These are phyloP conservation scores for Eurystomus gularis DNA, from an alignment of 2,113 vertebrate genomes.

Conservation along the genomic window DNA sequence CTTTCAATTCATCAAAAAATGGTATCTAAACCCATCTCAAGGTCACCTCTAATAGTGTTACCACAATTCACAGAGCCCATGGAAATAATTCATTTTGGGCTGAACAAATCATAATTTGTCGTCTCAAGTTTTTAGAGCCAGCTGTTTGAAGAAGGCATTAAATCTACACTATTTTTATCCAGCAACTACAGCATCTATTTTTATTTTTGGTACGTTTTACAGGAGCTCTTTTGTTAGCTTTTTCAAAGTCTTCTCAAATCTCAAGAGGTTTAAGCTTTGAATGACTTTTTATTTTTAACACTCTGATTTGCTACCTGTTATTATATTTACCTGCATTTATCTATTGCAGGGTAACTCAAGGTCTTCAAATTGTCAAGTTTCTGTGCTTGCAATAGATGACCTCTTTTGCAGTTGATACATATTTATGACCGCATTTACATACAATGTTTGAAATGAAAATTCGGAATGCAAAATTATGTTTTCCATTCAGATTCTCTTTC, in stretches of 20 bases:
- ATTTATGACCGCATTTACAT: not conserved
- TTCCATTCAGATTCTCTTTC: not conserved
- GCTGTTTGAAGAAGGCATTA: slow-evolving; percentile 52
- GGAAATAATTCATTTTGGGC: not conserved
- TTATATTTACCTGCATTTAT: not conserved
- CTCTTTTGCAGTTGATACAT: not conserved
- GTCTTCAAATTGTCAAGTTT: not conserved
- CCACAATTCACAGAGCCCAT: not conserved
- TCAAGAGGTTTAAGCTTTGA: not conserved
- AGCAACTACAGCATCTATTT: slow-evolving; percentile 46
- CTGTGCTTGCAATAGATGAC: not conserved
- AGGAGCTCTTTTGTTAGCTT: slow-evolving; percentile 32
- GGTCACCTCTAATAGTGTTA: not conserved
- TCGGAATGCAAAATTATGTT: not conserved
- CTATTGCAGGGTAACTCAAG: not conserved
- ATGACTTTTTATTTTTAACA: slow-evolving; percentile 19
- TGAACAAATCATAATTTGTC: slow-evolving; percentile 31
- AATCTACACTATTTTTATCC: slow-evolving; percentile 45
- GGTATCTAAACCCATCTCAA: not conserved
- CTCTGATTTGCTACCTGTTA: not conserved
- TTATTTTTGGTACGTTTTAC: slow-evolving; percentile 27
- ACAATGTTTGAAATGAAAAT: not conserved
- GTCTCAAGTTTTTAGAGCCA: slow-evolving; percentile 35
- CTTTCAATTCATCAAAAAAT: not conserved
- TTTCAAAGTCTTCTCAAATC: not conserved